phyloP scores from a whole-genome alignment of 2,113 vertebrate genomes.

The Notothenia coriiceps region DNA sequence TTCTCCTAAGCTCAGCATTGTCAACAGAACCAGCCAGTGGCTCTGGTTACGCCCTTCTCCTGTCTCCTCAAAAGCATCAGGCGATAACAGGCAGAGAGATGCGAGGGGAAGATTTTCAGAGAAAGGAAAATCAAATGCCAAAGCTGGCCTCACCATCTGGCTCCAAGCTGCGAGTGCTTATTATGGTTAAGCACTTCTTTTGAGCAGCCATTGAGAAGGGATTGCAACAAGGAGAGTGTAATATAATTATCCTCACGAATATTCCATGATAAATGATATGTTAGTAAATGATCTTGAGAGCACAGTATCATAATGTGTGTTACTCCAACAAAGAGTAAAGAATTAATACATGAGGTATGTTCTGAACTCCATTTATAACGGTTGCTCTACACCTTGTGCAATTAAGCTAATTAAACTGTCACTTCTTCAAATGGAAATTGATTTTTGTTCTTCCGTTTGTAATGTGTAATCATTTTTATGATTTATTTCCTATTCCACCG shows the following conservation, averaged over 20 bases:
- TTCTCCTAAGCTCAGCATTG: conserved; percentile 68
- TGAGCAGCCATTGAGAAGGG: conserved; percentile 28
- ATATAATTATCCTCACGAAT: conserved; percentile 57
- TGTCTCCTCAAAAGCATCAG: conserved; percentile 68
- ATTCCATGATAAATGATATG: conserved; percentile 48
- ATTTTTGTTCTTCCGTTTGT: conserved; percentile 34
- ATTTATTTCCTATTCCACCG: conserved; percentile 28
- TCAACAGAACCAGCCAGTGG: conserved; percentile 47
- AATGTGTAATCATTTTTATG: conserved; percentile 36
- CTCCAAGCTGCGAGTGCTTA: conserved; percentile 52
- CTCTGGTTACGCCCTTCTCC: conserved; percentile 71
- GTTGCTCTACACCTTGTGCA: conserved; percentile 37
- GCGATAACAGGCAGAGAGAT: conserved; percentile 6
- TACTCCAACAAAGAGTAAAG: conserved; percentile 7
- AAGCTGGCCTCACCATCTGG: conserved; percentile 33
- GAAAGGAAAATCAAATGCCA: conserved; percentile 47
- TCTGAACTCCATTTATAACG: conserved; percentile 41
- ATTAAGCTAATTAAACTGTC: conserved; percentile 70
- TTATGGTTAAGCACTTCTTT: conserved; percentile 42
- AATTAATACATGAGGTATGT: conserved; percentile 5
- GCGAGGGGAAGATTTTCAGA: conserved; percentile 28
- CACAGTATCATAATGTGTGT: conserved; percentile 5
- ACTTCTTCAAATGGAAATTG: conserved; percentile 51
- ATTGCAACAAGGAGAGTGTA: conserved; percentile 48
- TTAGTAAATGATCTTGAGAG: conserved; percentile 39